Conservation (phyloP, 1,140 invertebrate species). For the Manduca sexta region DNA sequence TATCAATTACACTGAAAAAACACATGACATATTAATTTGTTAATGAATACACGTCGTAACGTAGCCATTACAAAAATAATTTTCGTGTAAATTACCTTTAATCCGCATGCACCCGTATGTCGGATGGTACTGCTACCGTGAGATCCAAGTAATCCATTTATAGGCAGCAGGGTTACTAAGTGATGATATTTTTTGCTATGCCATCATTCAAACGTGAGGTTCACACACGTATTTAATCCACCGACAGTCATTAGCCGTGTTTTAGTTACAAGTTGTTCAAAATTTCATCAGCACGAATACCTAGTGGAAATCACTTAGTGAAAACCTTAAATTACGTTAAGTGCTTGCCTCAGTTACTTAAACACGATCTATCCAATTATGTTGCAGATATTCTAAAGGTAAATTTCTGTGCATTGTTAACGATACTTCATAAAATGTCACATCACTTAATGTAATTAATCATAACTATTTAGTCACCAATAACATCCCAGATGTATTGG, state of each 20-base stretch:
- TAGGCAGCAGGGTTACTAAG: constrained; percentile 65
- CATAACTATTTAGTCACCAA: too few species aligned
- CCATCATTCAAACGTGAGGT: constrained; percentile 51
- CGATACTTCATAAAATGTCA: too few species aligned
- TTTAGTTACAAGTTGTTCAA: constrained; percentile 28
- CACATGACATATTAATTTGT: too few species aligned
- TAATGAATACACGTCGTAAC: too few species aligned
- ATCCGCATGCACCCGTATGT: constrained; percentile 39
- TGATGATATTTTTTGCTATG: constrained; percentile 55
- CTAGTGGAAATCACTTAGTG: constrained; percentile 29
- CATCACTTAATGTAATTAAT: too few species aligned
- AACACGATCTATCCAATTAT: constrained; percentile 26
- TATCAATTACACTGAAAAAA: not conserved
- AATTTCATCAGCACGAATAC: constrained; percentile 31
- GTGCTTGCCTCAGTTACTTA: too few species aligned
- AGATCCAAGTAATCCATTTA: constrained; percentile 45
- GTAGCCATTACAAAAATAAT: too few species aligned
- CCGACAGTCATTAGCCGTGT: constrained; percentile 35
- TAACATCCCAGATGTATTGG: too few species aligned
- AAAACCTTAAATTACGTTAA: constrained; percentile 40
- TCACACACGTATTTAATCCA: constrained; percentile 36
- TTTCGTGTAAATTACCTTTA: constrained; percentile 16
- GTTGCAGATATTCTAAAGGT: constrained; percentile 25
- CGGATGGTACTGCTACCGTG: constrained; percentile 50
- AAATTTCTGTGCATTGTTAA: too few species aligned